Conservation (phyloP, 2,888 invertebrate species). For the Opisthograptis luteolata region DNA sequence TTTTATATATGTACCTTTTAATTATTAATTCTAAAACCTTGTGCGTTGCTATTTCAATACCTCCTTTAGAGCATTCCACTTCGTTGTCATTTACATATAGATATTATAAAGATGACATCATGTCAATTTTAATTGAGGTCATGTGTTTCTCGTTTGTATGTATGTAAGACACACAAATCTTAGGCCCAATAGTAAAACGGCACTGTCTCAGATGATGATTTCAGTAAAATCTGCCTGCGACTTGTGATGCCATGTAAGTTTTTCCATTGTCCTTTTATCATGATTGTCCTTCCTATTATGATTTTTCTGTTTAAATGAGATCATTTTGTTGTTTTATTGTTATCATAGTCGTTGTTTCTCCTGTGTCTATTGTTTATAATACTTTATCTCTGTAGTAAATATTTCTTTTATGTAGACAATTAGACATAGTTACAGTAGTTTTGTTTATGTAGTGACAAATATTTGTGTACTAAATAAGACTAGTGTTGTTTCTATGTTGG, state of each 20-base stretch:
- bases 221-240: too few relatives aligned
- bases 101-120: conserved; percentile 30
- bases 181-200: conserved; percentile 3
- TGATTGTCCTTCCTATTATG: background rate
- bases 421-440: too few relatives aligned
- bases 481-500: too few relatives aligned
- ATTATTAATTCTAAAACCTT: conserved; percentile 5
- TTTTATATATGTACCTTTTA: too few relatives aligned
- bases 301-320: background rate
- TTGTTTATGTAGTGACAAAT: too few relatives aligned
- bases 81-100: conserved; percentile 6
- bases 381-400: background rate
- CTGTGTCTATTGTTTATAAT: background rate
- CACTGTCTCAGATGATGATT: conserved; percentile 5
- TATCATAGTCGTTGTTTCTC: too few relatives aligned
- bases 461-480: too few relatives aligned
- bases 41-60: conserved; percentile 9
- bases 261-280: too few relatives aligned
- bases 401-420: conserved; percentile 5
- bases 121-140: conserved; percentile 29
- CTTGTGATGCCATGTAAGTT: too few relatives aligned
- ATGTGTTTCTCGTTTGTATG: background rate
- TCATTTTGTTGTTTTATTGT: conserved; percentile 1
- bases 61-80: conserved; percentile 8
- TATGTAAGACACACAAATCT: background rate